Evolutionary conservation across 2,888 invertebrate species (phyloP).

Genomic region (Eupelmus urozonus): DNA sequence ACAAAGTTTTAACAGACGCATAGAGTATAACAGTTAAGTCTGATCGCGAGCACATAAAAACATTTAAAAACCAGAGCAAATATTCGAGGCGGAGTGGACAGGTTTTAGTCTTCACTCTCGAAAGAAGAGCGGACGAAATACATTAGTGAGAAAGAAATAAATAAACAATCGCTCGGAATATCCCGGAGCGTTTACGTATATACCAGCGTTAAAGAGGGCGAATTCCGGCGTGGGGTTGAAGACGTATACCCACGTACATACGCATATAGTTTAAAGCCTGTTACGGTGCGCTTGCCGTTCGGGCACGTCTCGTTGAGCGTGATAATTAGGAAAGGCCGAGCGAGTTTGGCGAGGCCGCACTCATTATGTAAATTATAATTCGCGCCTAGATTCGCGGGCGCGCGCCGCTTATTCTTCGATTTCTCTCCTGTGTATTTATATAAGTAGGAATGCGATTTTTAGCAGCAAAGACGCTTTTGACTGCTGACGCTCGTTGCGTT

Average conservation of each 20-base stretch:
- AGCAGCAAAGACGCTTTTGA: background rate
- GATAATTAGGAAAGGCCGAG: conserved; percentile 61
- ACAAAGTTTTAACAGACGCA: background rate
- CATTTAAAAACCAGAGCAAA: background rate
- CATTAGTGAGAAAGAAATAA: background rate
- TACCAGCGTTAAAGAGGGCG: background rate
- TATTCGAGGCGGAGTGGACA: background rate
- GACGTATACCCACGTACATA: background rate
- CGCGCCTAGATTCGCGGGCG: background rate
- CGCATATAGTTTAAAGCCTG: background rate
- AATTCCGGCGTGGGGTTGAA: background rate
- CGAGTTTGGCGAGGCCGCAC: conserved; percentile 19
- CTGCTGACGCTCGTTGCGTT: background rate
- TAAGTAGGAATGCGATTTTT: conserved; percentile 4
- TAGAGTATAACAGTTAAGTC: background rate
- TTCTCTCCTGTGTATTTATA: background rate
- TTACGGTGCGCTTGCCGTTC: background rate
- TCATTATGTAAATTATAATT: conserved; percentile 59
- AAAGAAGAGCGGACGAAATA: background rate
- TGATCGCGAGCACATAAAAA: background rate
- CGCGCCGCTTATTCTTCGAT: background rate
- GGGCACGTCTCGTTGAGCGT: conserved; percentile 62
- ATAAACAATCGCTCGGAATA: too few species aligned
- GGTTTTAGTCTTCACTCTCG: background rate
- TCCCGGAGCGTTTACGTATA: too few species aligned